Percentiles rank a stretch among this genome's conserved stretches.
These are phyloP conservation scores for Zele albiditarsus DNA, from an alignment of 2,888 invertebrate species.

Conservation along the genomic window DNA sequence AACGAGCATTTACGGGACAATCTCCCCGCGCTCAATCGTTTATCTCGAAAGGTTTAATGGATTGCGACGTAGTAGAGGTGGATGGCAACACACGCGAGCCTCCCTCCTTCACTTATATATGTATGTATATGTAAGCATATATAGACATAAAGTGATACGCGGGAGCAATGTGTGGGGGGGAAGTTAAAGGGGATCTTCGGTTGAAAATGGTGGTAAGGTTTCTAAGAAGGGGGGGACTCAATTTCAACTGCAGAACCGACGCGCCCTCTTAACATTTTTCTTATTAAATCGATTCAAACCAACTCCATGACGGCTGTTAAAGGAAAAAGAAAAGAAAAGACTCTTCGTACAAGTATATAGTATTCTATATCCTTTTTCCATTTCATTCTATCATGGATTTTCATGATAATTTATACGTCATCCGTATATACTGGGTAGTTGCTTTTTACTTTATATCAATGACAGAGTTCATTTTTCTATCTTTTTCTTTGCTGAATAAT, in stretches of 20 bases:
- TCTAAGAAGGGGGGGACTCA: conserved; percentile 36
- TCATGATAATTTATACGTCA: conserved; percentile 59
- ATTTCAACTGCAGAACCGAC: conserved; percentile 44
- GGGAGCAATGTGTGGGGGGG: conserved; percentile 2
- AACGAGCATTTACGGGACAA: conserved; percentile 33
- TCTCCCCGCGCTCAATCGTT: conserved; percentile 54
- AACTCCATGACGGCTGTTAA: conserved; percentile 47
- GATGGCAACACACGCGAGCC: conserved; percentile 49
- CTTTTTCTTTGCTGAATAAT: neutral
- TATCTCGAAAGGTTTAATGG: conserved; percentile 63
- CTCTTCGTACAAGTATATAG: conserved; percentile 24
- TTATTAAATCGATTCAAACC: conserved; percentile 60
- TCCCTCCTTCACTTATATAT: conserved; percentile 2
- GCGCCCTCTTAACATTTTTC: conserved; percentile 57
- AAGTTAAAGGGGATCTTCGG: conserved; percentile 33
- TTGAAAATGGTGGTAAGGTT: neutral
- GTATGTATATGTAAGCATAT: conserved; percentile 30
- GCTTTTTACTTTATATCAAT: neutral
- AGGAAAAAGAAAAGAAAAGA: conserved; percentile 42
- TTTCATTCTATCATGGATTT: conserved; percentile 40
- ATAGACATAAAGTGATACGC: conserved; percentile 33
- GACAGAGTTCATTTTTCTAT: neutral
- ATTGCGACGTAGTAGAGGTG: conserved; percentile 57
- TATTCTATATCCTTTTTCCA: conserved; percentile 30
- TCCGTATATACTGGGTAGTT: conserved; percentile 40